Evolutionary conservation across 2,113 vertebrate genomes (phyloP).

Genomic region (Proteles cristata): DNA sequence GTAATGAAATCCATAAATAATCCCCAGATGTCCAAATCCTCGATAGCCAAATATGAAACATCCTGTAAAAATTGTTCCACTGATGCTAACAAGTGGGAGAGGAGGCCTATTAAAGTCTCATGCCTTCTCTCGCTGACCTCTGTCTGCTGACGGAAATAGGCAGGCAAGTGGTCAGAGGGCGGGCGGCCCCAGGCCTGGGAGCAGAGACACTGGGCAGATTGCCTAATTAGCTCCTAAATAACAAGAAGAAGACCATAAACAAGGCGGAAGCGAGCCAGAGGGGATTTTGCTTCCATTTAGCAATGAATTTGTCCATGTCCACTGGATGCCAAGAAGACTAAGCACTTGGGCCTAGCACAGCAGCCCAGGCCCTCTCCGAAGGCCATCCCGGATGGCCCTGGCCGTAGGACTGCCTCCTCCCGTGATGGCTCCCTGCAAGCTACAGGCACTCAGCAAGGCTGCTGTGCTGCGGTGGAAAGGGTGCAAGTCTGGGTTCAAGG

Average conservation of each 20-base stretch:
- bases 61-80: constrained; percentile 37
- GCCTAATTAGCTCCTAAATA: constrained; percentile 33
- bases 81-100: constrained; percentile 24
- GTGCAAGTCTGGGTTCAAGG: neutral
- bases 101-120: constrained; percentile 33
- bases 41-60: constrained; percentile 11
- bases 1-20: constrained; percentile 62
- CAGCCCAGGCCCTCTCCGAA: neutral
- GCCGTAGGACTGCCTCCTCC: fast-evolving
- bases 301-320: neutral
- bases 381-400: neutral
- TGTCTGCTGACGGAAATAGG: constrained; percentile 34
- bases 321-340: neutral
- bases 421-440: neutral
- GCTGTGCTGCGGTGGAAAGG: neutral
- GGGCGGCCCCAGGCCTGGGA: neutral
- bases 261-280: neutral
- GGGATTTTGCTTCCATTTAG: neutral
- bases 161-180: neutral
- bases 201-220: neutral
- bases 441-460: neutral
- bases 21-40: neutral
- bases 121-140: neutral
- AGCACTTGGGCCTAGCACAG: neutral
- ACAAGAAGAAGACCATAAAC: neutral